A percentile compares a stretch with the other conserved stretches of the same genome.
These are phyloP conservation scores for Sebastes variabilis DNA, from an alignment of 2,797 vertebrate genomes.

Conservation along the genomic window DNA sequence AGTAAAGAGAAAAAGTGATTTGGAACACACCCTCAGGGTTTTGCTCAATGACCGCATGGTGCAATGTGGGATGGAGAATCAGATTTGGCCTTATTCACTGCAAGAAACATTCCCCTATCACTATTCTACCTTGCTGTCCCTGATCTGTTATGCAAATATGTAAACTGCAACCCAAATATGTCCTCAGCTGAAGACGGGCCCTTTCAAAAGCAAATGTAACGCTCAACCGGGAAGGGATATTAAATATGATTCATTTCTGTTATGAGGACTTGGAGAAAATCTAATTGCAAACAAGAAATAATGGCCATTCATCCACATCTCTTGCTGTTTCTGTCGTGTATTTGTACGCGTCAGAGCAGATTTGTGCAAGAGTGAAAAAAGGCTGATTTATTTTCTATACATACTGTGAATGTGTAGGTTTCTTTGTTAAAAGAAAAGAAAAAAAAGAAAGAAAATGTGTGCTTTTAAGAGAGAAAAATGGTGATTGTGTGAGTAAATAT, in stretches of 20 bases:
- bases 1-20: no score
- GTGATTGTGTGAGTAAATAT: background rate
- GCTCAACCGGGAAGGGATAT: no score
- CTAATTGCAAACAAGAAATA: no score
- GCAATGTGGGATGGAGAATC: no score
- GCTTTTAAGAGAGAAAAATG: background rate
- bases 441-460: background rate
- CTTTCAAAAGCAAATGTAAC: background rate
- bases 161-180: slow-evolving; percentile 22
- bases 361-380: background rate
- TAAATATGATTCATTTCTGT: no score
- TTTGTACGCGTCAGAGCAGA: background rate
- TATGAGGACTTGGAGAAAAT: no score
- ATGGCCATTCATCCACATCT: slow-evolving; percentile 12
- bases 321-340: background rate
- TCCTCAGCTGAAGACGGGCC: background rate
- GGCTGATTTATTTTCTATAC: background rate
- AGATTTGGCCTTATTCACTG: no score
- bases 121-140: background rate
- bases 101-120: no score
- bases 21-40: no score
- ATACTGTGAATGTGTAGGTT: background rate
- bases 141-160: slow-evolving; percentile 30
- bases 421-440: background rate
- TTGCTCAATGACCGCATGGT: no score